Evolutionary conservation across 2,888 invertebrate species (phyloP).

Genomic region (Ichneumoninae sp.): DNA sequence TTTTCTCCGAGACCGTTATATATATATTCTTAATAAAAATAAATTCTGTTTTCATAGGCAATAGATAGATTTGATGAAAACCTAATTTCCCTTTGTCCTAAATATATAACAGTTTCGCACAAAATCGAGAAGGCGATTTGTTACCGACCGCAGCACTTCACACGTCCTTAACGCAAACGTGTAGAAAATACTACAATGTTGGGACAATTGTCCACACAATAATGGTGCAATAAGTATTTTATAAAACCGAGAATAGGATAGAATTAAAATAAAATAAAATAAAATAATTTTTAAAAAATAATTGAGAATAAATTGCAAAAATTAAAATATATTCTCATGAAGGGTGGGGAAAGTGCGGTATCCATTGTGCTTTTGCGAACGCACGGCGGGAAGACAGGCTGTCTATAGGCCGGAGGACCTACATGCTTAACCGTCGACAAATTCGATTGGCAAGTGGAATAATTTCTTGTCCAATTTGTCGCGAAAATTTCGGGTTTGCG

Average conservation of each 20-base stretch:
- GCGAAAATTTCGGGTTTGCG: background rate
- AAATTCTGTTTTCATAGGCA: background rate
- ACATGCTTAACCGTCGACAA: background rate
- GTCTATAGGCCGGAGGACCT: background rate
- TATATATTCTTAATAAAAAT: background rate
- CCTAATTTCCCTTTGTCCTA: background rate
- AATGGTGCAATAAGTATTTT: background rate
- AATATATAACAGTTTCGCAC: background rate
- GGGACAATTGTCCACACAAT: background rate
- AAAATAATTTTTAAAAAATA: too few relatives aligned
- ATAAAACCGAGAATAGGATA: background rate
- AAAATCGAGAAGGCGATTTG: background rate
- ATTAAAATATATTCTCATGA: slow-evolving; percentile 13
- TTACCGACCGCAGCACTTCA: background rate
- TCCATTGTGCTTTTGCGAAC: slow-evolving; percentile 41
- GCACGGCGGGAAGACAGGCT: background rate
- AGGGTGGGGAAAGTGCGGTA: background rate
- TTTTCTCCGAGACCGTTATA: background rate
- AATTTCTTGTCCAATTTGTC: slow-evolving; percentile 46
- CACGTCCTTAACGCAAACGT: background rate
- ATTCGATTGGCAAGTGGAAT: slow-evolving; percentile 24
- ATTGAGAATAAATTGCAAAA: background rate
- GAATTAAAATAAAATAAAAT: background rate
- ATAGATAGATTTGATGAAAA: background rate
- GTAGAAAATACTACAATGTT: background rate